Base-by-base conservation (phyloP, 2,113 vertebrate genomes). In the Mus pahari region DNA sequence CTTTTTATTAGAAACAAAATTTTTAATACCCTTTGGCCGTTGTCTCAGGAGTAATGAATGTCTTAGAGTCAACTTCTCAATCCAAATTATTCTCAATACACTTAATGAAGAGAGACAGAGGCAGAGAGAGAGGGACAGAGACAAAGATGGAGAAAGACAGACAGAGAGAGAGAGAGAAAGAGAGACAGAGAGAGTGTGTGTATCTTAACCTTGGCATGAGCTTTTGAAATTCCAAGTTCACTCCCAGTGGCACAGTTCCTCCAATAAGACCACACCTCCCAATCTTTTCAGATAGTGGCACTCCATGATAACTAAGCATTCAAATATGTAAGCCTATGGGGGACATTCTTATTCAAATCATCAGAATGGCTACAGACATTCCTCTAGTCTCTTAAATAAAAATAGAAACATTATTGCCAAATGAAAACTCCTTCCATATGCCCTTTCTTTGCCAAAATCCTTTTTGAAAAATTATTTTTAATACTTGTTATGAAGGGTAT, bases 351-450 rank as follows among this genome's bases (percentile, higher is more conserved):
- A 83, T 28, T 16, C n/a, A 83, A 62, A 42, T 24, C n/a, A 42
- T 39, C 26, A 62, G 8, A 42, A 45, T 62, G 22, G 7, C 55
- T 66, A 86, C 91, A 77, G 12, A 84, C 45, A 88, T 62, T 75
- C 82, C 7, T 94, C 83, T 93, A 87, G 77, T 71, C 28, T 92
- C 36, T 42, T 60, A 74, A 84, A 45, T 33, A 89, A 86, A 86
- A 92, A 58, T 68, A 89, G 28, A 16, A 12, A 22, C 3, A 42
- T 22, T 45, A 70, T 92, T 92, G 50, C 77, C 70, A 79, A 86
- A 95, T 89, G 62, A 96, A 93, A 94, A 75, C 73, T 86, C 77
- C 79, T 75, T 70, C 31, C 33, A 60, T 19, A 0, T 39, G 36
- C 66, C 45, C 42, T 92, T 89, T 58, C 36, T 42, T 73, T 92